These are phyloP conservation scores for Caenorhabditis briggsae DNA, from an alignment of 1,140 invertebrate genomes.

Conservation along the genomic window DNA sequence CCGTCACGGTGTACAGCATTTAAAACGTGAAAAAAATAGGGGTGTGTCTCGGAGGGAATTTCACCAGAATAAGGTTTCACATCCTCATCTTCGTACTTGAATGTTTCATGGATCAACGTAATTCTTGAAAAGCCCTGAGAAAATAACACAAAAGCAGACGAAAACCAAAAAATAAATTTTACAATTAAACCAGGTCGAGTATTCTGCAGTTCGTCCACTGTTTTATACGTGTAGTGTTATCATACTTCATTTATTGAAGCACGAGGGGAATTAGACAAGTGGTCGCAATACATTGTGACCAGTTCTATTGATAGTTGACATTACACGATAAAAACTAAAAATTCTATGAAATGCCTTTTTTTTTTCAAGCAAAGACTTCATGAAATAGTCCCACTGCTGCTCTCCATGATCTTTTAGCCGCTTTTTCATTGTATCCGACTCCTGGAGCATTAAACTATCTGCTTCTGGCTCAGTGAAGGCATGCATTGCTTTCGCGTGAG, in stretches of 20 bases:
- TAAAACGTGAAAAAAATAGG: too few relatives aligned
- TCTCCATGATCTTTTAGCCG: conserved; percentile 54
- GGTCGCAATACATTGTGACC: conserved; percentile 28
- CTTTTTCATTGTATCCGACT: conserved; percentile 58
- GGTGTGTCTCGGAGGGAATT: conserved; percentile 53
- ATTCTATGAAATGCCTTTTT: too few relatives aligned
- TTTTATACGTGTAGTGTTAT: neutral
- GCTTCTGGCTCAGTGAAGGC: conserved; percentile 69
- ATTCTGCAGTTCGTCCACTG: neutral
- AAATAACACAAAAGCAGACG: too few relatives aligned
- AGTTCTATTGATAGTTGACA: too few relatives aligned
- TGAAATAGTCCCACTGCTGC: neutral
- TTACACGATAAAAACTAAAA: too few relatives aligned
- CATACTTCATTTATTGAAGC: neutral
- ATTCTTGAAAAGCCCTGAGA: neutral
- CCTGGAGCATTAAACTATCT: conserved; percentile 58
- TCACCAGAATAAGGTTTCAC: conserved; percentile 54
- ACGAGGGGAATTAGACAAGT: neutral
- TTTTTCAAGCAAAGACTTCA: conserved; percentile 39
- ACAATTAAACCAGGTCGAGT: neutral
- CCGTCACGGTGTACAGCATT: too few relatives aligned
- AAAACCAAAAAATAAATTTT: neutral
- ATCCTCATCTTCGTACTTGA: conserved; percentile 41
- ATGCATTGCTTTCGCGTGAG: conserved; percentile 70
- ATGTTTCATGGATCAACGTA: neutral